Conservation (phyloP, 1,140 invertebrate genomes). For the Drosophila triauraria region DNA sequence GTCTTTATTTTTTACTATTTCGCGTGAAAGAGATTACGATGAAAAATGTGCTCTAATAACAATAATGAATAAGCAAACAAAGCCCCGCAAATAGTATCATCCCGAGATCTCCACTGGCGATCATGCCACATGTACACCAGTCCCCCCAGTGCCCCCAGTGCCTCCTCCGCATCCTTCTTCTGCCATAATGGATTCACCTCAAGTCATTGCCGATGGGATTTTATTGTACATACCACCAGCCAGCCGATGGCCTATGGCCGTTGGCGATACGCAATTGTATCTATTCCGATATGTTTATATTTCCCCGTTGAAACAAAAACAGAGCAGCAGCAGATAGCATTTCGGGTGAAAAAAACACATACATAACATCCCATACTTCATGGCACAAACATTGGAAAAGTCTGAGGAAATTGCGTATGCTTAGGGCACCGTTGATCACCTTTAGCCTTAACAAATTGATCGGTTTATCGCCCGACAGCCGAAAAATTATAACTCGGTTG, state of each 20-base stretch:
- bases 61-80: conserved; percentile 81
- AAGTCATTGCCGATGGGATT: conserved; percentile 72
- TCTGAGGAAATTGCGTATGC: conserved; percentile 27
- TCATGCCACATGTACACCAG: conserved; percentile 17
- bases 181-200: conserved; percentile 46
- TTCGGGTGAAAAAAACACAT: conserved; percentile 53
- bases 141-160: neutral
- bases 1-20: conserved; percentile 79
- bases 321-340: conserved; percentile 1
- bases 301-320: conserved; percentile 22
- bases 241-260: neutral
- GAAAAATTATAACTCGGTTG: conserved; percentile 14
- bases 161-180: conserved; percentile 1
- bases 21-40: conserved; percentile 80
- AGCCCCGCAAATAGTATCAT: conserved; percentile 54
- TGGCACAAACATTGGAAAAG: conserved; percentile 38
- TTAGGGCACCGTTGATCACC: conserved; percentile 6
- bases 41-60: conserved; percentile 82
- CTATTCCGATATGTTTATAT: conserved; percentile 62
- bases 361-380: conserved; percentile 64
- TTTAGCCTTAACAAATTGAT: conserved; percentile 13
- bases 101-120: conserved; percentile 7
- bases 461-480: conserved; percentile 24
- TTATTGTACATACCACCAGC: conserved; percentile 62
- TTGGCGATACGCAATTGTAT: conserved; percentile 69